phyloP scores from a whole-genome alignment of 2,888 invertebrate species.

The Steinernema hermaphroditum region DNA sequence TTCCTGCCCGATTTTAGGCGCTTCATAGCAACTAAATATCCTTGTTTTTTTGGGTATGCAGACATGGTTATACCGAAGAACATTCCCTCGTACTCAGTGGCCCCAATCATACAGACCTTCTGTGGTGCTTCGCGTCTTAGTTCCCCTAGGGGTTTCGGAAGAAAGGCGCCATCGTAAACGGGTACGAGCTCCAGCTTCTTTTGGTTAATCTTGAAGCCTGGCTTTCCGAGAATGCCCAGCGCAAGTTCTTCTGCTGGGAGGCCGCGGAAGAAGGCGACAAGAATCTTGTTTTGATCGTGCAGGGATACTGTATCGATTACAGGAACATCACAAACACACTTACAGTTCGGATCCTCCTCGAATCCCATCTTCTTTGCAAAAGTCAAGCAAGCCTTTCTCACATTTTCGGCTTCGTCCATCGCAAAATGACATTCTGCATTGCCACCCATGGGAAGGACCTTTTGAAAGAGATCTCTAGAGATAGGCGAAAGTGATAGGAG shows the following conservation, averaged over 20 bases:
- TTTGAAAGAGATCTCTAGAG: constrained; percentile 43
- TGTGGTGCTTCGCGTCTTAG: constrained; percentile 40
- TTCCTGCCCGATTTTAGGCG: constrained; percentile 20
- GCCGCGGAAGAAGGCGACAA: constrained; percentile 40
- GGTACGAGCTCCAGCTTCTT: constrained; percentile 42
- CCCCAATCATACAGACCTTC: constrained; percentile 43
- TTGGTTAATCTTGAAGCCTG: constrained; percentile 38
- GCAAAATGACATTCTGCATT: constrained; percentile 40
- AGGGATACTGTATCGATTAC: neutral
- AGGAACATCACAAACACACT: constrained; percentile 25
- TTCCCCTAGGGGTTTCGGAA: constrained; percentile 41
- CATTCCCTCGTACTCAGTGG: constrained; percentile 47
- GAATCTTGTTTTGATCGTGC: constrained; percentile 37
- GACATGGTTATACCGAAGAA: constrained; percentile 35
- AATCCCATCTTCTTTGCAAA: constrained; percentile 40
- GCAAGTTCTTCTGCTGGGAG: constrained; percentile 36
- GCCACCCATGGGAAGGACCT: constrained; percentile 44
- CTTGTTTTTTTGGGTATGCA: neutral
- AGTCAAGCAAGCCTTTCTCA: constrained; percentile 33
- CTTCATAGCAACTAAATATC: constrained; percentile 37
- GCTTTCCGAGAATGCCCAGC: constrained; percentile 42
- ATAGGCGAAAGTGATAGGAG: constrained; percentile 44
- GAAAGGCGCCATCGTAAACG: constrained; percentile 44
- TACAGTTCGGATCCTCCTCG: constrained; percentile 26
- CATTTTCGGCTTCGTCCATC: constrained; percentile 38